Evolutionary conservation across 2,888 invertebrate species (phyloP).

Genomic region (Diadegma fenestrale): DNA sequence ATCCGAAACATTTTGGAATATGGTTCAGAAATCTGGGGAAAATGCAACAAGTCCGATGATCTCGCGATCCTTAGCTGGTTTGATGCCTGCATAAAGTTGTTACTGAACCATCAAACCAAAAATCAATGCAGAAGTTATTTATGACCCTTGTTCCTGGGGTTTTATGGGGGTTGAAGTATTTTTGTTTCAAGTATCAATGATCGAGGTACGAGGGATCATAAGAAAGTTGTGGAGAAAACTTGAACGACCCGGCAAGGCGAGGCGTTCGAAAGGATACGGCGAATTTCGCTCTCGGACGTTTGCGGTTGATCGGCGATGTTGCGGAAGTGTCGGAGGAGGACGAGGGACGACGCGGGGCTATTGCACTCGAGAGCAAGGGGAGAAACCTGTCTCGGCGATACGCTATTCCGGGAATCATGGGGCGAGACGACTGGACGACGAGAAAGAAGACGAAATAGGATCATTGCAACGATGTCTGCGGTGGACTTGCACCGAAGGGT

Average conservation of each 20-base stretch:
- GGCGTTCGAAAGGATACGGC: slow-evolving; percentile 51
- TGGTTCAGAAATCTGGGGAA: not conserved
- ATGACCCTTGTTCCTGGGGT: too few species aligned
- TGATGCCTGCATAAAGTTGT: too few species aligned
- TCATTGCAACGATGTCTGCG: slow-evolving; percentile 71
- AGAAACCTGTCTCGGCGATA: slow-evolving; percentile 43
- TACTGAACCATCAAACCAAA: too few species aligned
- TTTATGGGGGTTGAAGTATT: too few species aligned
- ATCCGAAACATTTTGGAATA: not conserved
- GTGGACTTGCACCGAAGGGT: slow-evolving; percentile 16
- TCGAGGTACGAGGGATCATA: not conserved
- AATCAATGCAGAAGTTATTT: too few species aligned
- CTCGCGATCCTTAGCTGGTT: not conserved
- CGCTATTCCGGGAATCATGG: slow-evolving; percentile 70
- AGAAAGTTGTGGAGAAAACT: slow-evolving; percentile 8
- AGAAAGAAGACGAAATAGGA: slow-evolving; percentile 75
- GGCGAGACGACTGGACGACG: slow-evolving; percentile 67
- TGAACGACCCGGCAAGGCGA: slow-evolving; percentile 27
- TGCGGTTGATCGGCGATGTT: slow-evolving; percentile 44
- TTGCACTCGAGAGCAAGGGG: slow-evolving; percentile 33
- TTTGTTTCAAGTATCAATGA: not conserved
- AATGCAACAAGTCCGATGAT: not conserved
- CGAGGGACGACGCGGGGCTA: slow-evolving; percentile 15
- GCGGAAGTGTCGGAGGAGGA: slow-evolving; percentile 16
- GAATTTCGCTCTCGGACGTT: slow-evolving; percentile 33